A percentile compares a stretch with the other conserved stretches of the same genome.
phyloP scores from a whole-genome alignment of 2,888 invertebrate species.

The Caradrina clavipalpis region DNA sequence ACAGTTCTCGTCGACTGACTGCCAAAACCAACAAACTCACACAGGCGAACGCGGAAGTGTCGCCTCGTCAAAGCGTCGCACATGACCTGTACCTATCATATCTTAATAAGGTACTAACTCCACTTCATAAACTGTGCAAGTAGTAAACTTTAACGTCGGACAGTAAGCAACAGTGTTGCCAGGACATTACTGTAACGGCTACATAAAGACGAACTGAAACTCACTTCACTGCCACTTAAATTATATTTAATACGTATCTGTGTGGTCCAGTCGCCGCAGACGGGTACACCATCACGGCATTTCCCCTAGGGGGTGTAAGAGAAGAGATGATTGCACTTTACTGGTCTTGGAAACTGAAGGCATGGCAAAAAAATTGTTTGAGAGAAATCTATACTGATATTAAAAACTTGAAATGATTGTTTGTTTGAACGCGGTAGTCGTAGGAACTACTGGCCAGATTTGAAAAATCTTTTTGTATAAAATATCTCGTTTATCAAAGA shows the following conservation, averaged over 20 bases:
- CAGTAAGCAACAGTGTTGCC: constrained; percentile 53
- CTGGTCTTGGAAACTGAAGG: too few relatives aligned
- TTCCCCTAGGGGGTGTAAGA: constrained; percentile 18
- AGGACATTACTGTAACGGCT: constrained; percentile 30
- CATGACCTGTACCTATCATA: constrained; percentile 44
- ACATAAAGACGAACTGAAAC: constrained; percentile 46
- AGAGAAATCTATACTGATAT: too few relatives aligned
- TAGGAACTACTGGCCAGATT: too few relatives aligned
- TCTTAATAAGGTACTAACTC: constrained; percentile 56
- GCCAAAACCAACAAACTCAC: neutral
- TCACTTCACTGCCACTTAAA: constrained; percentile 40
- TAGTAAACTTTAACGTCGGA: constrained; percentile 47
- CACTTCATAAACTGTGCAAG: constrained; percentile 51
- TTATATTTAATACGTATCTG: constrained; percentile 37
- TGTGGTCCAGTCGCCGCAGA: constrained; percentile 31
- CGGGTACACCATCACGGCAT: constrained; percentile 17
- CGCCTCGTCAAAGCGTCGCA: constrained; percentile 2
- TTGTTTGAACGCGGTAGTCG: too few relatives aligned
- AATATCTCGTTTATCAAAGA: too few relatives aligned
- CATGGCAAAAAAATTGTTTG: too few relatives aligned
- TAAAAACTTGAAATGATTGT: too few relatives aligned
- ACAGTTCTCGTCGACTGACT: too few relatives aligned
- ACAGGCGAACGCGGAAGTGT: neutral
- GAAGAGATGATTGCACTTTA: neutral
- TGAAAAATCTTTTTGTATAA: too few relatives aligned